phyloP scores from a whole-genome alignment of 2,797 vertebrate species.

The Coregonus suidteri region DNA sequence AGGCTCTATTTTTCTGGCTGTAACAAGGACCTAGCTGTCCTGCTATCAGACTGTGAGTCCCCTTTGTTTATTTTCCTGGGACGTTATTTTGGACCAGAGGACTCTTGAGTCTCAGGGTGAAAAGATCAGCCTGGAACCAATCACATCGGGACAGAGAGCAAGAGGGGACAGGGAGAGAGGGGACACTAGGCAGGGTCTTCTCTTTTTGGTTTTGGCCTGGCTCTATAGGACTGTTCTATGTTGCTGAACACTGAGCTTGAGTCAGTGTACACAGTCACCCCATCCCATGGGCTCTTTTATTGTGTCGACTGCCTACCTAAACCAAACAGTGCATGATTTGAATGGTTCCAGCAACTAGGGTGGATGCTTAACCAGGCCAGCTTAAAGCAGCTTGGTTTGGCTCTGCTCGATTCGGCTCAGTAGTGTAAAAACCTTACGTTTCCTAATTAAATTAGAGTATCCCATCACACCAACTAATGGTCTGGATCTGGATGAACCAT shows the following conservation, averaged over 20 bases:
- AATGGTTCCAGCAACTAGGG: background rate
- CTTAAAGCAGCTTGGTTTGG: background rate
- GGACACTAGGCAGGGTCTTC: slow-evolving; percentile 23
- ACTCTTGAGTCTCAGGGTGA: slow-evolving; percentile 55
- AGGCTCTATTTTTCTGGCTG: slow-evolving; percentile 52
- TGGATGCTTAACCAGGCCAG: background rate
- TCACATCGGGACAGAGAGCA: slow-evolving; percentile 49
- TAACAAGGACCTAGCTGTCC: slow-evolving; percentile 63
- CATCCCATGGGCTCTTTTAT: background rate
- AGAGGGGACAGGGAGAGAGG: background rate
- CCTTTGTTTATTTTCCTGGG: slow-evolving; percentile 65
- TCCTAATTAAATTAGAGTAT: no score
- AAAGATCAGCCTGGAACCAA: slow-evolving; percentile 53
- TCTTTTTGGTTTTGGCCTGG: slow-evolving; percentile 44
- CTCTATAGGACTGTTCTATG: slow-evolving; percentile 56
- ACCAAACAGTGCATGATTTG: background rate
- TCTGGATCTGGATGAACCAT: background rate
- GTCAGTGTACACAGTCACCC: background rate
- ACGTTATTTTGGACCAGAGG: slow-evolving; percentile 44
- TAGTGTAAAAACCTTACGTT: no score
- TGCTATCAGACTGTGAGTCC: slow-evolving; percentile 60
- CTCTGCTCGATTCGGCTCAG: background rate
- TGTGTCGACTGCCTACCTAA: background rate
- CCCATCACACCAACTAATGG: no score
- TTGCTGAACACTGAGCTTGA: slow-evolving; percentile 22